Base-by-base conservation (phyloP, 2,888 invertebrate species). In the Pecten maximus region DNA sequence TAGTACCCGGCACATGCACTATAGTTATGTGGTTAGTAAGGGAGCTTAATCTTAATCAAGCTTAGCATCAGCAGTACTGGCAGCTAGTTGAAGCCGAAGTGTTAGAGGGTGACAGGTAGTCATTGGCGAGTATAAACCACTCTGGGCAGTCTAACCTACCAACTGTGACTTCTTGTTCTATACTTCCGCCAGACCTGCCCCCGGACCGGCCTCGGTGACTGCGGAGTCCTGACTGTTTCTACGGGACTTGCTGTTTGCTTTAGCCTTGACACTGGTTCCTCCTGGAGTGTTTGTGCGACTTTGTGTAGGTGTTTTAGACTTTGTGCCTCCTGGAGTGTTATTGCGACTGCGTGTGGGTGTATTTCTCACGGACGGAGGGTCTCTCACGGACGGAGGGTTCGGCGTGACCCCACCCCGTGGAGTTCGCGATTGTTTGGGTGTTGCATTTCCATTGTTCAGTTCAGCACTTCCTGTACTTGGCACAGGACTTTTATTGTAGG, bases 331-430 rank as follows among this genome's bases (percentile, higher is more conserved):
- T 12, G 90, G 90, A 40, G 90, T 90, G 50, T 44, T 87, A 44
- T 86, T 90, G 39, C 90, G 87, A 88, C 90, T 90, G 50, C 50
- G 74, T 40, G 88, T 48, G 40, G 90, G 88, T 87, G 90, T 90
- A 19, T 88, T 90, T 28, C 90, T 50, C 35, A 50, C 44, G 0
- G 48, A 16, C 28, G 88, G 74, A 60, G 74, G 60, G 39, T 39
- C 39, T 40, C 87, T 40, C 40, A 40, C 48, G 40, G 48, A 60
- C 40, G 40, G 88, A 86, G 40, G 86, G 90, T 89, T 91, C 19
- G 40, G 87, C 60, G 54, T 89, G 89, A 87, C 88, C 19, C 54
- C 90, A 87, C 88, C 48, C 35, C 60, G 54, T 35, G 91, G 91
- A 23, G 89, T 87, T 40, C 44, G 40, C 60, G 60, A 89, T 87